Percentiles rank a stretch among this genome's conserved stretches.
Evolutionary conservation across 2,888 invertebrate genomes (phyloP).

Genomic region (Chaetoderma sp.): DNA sequence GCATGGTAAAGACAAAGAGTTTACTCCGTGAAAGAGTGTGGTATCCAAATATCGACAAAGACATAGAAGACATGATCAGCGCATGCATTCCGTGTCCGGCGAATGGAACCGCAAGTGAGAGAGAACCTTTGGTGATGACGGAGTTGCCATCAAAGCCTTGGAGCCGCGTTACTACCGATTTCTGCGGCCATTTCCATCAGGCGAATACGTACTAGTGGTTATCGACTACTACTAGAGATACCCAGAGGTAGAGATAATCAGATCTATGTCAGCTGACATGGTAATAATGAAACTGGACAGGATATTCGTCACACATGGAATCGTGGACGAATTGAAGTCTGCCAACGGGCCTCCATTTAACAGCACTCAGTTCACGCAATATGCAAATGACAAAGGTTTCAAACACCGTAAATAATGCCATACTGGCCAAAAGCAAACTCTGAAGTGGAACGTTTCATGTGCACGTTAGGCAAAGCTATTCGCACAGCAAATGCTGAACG

Average conservation of each 20-base stretch:
- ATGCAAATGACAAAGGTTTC: constrained; percentile 11
- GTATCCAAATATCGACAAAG: no score
- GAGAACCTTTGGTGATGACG: not conserved
- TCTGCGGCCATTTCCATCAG: not conserved
- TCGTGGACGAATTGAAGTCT: constrained; percentile 11
- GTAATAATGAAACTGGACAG: constrained; percentile 21
- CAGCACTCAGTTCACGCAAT: constrained; percentile 16
- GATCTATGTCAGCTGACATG: constrained; percentile 14
- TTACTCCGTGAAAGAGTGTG: no score
- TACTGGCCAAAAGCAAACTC: not conserved
- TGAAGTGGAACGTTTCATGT: not conserved
- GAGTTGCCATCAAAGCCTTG: not conserved
- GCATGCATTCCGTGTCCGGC: not conserved
- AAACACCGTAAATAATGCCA: constrained; percentile 4
- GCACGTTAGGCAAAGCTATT: not conserved
- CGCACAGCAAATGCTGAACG: not conserved
- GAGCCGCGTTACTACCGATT: not conserved
- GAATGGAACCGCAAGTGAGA: not conserved
- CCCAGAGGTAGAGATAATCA: not conserved
- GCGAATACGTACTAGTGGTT: not conserved
- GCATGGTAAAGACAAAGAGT: no score
- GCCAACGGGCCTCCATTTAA: constrained; percentile 9
- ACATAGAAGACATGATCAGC: no score
- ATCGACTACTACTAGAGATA: no score
- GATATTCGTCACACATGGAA: constrained; percentile 3